Percentiles rank a stretch among this genome's conserved stretches.
phyloP scores from a whole-genome alignment of 2,888 invertebrate species.

The Pyrrhia umbra region DNA sequence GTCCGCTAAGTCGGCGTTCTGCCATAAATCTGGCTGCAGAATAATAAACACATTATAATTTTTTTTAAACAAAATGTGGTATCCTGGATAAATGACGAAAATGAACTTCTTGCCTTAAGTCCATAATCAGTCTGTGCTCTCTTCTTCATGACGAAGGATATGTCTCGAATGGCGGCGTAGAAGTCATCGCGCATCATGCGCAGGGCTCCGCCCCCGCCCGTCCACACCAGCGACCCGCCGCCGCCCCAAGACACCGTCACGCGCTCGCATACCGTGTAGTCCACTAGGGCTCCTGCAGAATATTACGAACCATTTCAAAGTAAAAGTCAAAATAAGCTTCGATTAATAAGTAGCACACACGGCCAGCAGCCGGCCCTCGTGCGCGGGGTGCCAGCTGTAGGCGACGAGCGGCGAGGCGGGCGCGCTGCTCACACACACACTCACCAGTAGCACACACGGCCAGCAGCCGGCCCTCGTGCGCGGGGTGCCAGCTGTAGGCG shows the following conservation, averaged over 20 bases:
- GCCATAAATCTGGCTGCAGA: conserved; percentile 92
- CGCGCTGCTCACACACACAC: no score
- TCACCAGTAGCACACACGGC: background rate
- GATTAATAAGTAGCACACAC: background rate
- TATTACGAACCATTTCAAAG: background rate
- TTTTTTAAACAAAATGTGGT: background rate
- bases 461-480: background rate
- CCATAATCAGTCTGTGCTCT: conserved; percentile 94
- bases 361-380: background rate
- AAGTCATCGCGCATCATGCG: conserved; percentile 84
- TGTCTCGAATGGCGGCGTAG: conserved; percentile 91
- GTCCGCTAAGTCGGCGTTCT: conserved; percentile 94
- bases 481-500: background rate
- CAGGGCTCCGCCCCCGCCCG: conserved; percentile 86
- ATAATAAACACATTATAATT: background rate
- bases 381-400: background rate
- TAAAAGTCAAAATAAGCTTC: no score
- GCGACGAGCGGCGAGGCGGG: background rate
- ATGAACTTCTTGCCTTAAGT: conserved; percentile 90
- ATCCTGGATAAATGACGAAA: no score
- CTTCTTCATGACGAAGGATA: conserved; percentile 93
- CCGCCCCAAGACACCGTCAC: conserved; percentile 96
- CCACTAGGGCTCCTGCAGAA: conserved; percentile 91
- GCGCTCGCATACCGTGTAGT: conserved; percentile 95
- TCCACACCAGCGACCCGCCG: conserved; percentile 92